A percentile compares a stretch with the other conserved stretches of the same genome.
phyloP scores from a whole-genome alignment of 1,140 invertebrate genomes.

The Drosophila quadrilineata region DNA sequence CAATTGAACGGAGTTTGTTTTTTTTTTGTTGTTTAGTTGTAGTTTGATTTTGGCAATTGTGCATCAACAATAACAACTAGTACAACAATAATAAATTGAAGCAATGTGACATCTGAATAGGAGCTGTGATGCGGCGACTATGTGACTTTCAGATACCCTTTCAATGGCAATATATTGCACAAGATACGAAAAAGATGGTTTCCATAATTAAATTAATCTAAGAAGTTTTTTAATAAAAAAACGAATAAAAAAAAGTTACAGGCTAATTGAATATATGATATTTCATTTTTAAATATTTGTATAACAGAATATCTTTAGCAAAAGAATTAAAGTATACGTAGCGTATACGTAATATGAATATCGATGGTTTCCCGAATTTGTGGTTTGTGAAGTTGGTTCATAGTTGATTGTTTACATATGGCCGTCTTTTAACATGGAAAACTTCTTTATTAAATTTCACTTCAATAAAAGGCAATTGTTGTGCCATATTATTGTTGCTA shows the following conservation, averaged over 20 bases:
- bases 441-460: constrained; percentile 70
- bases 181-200: too few species aligned
- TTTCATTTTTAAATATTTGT: too few species aligned
- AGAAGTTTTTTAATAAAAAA: too few species aligned
- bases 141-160: not conserved
- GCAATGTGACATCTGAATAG: constrained; percentile 2
- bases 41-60: constrained; percentile 52
- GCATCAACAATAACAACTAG: not conserved
- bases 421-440: constrained; percentile 57
- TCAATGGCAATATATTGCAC: not conserved
- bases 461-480: constrained; percentile 65
- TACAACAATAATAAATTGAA: constrained; percentile 11
- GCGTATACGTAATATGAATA: constrained; percentile 56
- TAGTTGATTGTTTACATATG: constrained; percentile 73
- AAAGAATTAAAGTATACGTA: not conserved
- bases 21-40: too few species aligned
- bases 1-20: too few species aligned
- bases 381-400: too few species aligned
- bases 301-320: too few species aligned
- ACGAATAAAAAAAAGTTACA: too few species aligned
- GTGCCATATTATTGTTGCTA: constrained; percentile 16
- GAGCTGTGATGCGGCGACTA: not conserved
- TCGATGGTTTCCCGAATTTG: constrained; percentile 59
- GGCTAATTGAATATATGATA: too few species aligned
- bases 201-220: too few species aligned